phyloP scores from a whole-genome alignment of 2,797 vertebrate species.

The Naso thynnoides region DNA sequence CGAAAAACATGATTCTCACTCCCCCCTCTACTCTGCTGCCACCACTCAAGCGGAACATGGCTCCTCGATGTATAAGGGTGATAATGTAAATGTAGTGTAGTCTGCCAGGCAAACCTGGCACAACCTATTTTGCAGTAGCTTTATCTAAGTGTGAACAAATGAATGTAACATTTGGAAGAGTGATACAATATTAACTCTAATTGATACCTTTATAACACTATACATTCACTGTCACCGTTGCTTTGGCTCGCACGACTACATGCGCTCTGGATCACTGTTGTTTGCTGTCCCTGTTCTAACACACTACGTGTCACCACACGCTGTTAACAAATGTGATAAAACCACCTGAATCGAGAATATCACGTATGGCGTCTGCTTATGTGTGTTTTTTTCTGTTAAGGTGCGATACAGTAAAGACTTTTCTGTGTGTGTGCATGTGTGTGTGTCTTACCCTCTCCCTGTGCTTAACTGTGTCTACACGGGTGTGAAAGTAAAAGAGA shows the following conservation, averaged over 20 bases:
- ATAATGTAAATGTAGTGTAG: constrained; percentile 80
- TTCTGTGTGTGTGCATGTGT: constrained; percentile 9
- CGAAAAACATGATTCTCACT: constrained; percentile 75
- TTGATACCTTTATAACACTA: constrained; percentile 81
- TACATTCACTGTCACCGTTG: constrained; percentile 77
- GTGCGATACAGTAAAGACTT: constrained; percentile 66
- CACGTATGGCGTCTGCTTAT: constrained; percentile 70
- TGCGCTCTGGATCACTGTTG: constrained; percentile 59
- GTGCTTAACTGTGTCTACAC: constrained; percentile 63
- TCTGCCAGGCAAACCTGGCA: constrained; percentile 62
- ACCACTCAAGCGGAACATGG: constrained; percentile 72
- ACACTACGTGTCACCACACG: constrained; percentile 80
- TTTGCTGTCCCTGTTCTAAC: constrained; percentile 78
- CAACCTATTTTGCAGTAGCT: constrained; percentile 69
- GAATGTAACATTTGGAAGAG: constrained; percentile 79
- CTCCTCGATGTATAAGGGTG: constrained; percentile 77
- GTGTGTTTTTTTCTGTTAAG: constrained; percentile 80
- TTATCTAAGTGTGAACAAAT: constrained; percentile 83
- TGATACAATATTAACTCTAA: constrained; percentile 86
- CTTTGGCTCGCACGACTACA: constrained; percentile 63
- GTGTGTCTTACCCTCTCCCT: constrained; percentile 17
- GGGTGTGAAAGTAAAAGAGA: constrained; percentile 74
- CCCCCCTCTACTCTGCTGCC: constrained; percentile 34
- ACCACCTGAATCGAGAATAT: constrained; percentile 79
- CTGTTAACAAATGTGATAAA: constrained; percentile 85